These are phyloP conservation scores for Yponomeuta evonymella DNA, from an alignment of 2,888 invertebrate genomes.

Conservation along the genomic window DNA sequence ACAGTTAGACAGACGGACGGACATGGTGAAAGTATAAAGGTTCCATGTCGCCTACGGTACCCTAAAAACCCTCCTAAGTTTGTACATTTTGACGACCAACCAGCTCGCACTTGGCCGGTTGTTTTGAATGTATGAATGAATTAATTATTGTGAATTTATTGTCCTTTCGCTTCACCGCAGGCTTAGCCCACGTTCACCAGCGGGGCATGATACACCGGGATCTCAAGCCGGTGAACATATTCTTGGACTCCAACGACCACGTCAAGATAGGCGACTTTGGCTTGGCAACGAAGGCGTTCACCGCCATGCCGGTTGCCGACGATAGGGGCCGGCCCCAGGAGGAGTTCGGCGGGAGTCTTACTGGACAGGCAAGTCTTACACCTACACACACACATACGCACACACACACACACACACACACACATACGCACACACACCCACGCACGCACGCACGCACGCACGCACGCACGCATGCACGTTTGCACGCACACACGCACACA, in stretches of 20 bases:
- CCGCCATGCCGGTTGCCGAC: constrained; percentile 67
- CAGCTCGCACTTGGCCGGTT: too few relatives aligned
- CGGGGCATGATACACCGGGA: constrained; percentile 93
- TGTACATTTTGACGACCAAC: too few relatives aligned
- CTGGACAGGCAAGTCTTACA: constrained; percentile 42
- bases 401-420: too few relatives aligned
- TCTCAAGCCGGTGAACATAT: constrained; percentile 93
- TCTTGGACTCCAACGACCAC: constrained; percentile 94
- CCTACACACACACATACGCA: background rate
- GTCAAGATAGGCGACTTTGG: constrained; percentile 99
- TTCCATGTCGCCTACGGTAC: too few relatives aligned
- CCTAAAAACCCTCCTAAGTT: too few relatives aligned
- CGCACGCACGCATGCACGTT: too few relatives aligned
- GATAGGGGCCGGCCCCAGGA: constrained; percentile 49
- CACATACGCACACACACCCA: too few relatives aligned
- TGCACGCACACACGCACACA: too few relatives aligned
- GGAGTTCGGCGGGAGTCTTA: constrained; percentile 60
- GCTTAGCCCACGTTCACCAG: constrained; percentile 92
- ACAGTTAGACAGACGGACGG: too few relatives aligned
- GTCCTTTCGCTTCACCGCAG: constrained; percentile 22
- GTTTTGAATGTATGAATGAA: too few relatives aligned
- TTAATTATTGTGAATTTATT: background rate
- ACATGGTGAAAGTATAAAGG: too few relatives aligned
- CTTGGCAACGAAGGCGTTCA: constrained; percentile 86
- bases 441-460: too few relatives aligned